phyloP scores from a whole-genome alignment of 2,797 vertebrate genomes.

The Falco columbarius region DNA sequence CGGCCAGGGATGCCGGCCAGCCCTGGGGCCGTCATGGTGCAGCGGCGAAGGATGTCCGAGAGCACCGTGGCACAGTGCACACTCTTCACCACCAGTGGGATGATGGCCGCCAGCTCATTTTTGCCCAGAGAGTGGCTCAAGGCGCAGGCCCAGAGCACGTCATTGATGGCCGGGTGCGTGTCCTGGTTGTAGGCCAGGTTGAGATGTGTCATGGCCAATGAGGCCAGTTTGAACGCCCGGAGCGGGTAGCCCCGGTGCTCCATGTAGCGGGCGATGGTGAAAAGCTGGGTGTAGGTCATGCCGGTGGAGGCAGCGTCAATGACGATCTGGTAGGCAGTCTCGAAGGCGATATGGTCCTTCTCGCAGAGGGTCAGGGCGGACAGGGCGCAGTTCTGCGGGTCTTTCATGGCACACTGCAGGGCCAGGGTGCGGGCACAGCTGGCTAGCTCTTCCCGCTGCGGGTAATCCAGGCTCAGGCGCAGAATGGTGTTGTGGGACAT shows the following conservation, averaged over 20 bases:
- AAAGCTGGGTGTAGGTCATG: constrained; percentile 89
- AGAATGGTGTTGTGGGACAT: constrained; percentile 97
- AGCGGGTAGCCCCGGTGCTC: constrained; percentile 96
- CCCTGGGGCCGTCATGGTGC: constrained; percentile 95
- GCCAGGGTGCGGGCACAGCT: constrained; percentile 94
- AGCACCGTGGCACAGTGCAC: constrained; percentile 98
- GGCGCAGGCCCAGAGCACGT: constrained; percentile 97
- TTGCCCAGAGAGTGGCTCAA: constrained; percentile 98
- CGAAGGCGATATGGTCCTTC: constrained; percentile 96
- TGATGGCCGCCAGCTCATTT: constrained; percentile 95
- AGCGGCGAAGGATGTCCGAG: constrained; percentile 95
- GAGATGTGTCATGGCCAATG: constrained; percentile 96
- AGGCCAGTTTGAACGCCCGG: constrained; percentile 95
- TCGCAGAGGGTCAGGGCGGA: constrained; percentile 96
- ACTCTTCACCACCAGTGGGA: constrained; percentile 96
- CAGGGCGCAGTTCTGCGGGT: constrained; percentile 95
- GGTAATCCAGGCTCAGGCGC: constrained; percentile 95
- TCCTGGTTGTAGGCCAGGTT: constrained; percentile 99
- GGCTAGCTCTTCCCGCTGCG: constrained; percentile 94
- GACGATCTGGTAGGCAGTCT: constrained; percentile 90
- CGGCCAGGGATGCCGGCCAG: constrained; percentile 94
- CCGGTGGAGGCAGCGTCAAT: constrained; percentile 86
- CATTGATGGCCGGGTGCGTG: constrained; percentile 97
- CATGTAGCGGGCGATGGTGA: constrained; percentile 91
- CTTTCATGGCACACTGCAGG: constrained; percentile 98